These are phyloP conservation scores for Ciconia maguari DNA, from an alignment of 2,113 vertebrate species.

Conservation along the genomic window DNA sequence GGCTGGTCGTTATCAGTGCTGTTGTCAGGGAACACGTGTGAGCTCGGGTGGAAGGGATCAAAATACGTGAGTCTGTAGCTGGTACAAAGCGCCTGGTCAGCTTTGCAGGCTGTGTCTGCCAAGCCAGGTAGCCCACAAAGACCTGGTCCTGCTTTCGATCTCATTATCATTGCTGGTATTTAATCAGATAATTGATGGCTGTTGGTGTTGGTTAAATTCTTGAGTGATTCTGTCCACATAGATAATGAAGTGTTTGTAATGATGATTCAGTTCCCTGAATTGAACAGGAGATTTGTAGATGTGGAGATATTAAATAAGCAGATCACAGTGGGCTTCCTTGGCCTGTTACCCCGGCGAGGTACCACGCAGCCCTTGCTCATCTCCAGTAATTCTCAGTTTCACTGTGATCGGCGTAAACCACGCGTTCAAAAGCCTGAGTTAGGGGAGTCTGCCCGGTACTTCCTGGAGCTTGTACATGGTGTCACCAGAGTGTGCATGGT, in stretches of 20 bases:
- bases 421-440: not conserved
- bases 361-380: not conserved
- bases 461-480: not conserved
- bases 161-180: not conserved
- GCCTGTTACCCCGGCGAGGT: not conserved
- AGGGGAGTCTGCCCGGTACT: accelerated
- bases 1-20: not conserved
- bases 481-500: not conserved
- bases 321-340: not conserved
- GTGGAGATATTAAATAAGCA: not conserved
- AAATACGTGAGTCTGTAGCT: not conserved
- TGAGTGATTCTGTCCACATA: not conserved
- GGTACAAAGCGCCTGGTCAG: not conserved
- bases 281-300: not conserved
- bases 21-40: not conserved
- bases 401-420: not conserved
- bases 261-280: not conserved
- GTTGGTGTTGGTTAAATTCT: not conserved
- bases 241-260: not conserved
- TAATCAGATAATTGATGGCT: not conserved
- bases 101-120: not conserved
- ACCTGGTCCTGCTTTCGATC: not conserved
- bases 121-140: not conserved
- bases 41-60: not conserved
- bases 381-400: not conserved